phyloP scores from a whole-genome alignment of 2,797 vertebrate species.

The Galago senegalensis region DNA sequence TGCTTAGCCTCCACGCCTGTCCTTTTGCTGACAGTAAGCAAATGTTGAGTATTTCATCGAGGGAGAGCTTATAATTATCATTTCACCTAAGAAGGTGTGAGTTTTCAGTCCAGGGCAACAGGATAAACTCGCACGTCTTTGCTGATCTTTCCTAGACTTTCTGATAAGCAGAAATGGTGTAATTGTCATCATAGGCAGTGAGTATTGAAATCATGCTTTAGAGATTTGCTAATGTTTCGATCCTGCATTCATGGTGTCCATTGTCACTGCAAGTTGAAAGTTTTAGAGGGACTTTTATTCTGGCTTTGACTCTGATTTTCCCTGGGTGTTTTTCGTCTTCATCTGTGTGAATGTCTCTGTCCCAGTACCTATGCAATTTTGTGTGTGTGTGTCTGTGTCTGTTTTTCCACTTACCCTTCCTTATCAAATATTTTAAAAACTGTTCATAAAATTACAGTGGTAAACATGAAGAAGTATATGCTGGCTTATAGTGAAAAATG shows the following conservation, averaged over 20 bases:
- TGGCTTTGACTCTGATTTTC: background rate
- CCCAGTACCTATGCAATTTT: background rate
- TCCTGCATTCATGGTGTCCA: background rate
- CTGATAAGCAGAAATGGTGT: background rate
- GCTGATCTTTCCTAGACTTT: conserved; percentile 22
- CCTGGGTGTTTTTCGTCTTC: background rate
- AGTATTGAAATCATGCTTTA: background rate
- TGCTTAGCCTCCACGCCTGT: background rate
- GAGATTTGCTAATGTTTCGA: background rate
- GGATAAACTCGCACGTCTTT: background rate
- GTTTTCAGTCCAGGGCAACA: background rate
- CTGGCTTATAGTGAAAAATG: background rate
- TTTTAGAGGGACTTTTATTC: background rate
- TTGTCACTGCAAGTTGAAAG: background rate
- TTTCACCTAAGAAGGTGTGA: background rate
- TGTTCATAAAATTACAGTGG: background rate
- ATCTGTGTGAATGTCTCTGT: background rate
- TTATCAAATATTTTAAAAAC: background rate
- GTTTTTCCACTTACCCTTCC: background rate
- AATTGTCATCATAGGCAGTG: background rate
- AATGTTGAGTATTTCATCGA: background rate
- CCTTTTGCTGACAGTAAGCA: background rate
- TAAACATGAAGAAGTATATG: background rate
- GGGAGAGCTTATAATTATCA: background rate
- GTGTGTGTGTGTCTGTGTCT: background rate